A percentile compares a stretch with the other conserved stretches of the same genome.
Conservation (phyloP, 2,888 invertebrate genomes). For the Stegana nigrithorax region DNA sequence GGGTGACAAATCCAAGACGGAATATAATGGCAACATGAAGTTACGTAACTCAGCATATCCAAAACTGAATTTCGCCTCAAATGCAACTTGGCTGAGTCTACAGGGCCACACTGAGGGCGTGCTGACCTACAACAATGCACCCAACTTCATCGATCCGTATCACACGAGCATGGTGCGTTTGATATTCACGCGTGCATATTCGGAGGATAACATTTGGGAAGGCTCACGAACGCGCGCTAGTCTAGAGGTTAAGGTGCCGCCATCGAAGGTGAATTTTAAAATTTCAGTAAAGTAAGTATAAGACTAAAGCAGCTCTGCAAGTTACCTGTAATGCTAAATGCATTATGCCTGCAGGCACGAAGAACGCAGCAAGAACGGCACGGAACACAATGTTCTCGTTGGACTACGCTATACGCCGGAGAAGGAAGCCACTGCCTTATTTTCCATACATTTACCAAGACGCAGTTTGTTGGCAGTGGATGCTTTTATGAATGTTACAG, state of each 20-base stretch:
- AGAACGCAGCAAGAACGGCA: conserved; percentile 69
- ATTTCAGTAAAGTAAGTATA: conserved; percentile 69
- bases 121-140: conserved; percentile 78
- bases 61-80: conserved; percentile 76
- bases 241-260: conserved; percentile 75
- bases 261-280: conserved; percentile 76
- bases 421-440: conserved; percentile 72
- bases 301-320: neutral
- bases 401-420: conserved; percentile 73
- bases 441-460: conserved; percentile 75
- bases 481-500: conserved; percentile 78
- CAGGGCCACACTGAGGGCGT: conserved; percentile 79
- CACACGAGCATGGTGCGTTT: conserved; percentile 75
- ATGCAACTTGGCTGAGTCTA: conserved; percentile 76
- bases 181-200: conserved; percentile 73
- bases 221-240: conserved; percentile 72
- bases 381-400: conserved; percentile 71
- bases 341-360: conserved; percentile 56
- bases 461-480: conserved; percentile 77
- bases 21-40: conserved; percentile 74
- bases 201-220: conserved; percentile 72
- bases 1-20: conserved; percentile 62
- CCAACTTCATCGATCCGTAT: conserved; percentile 71
- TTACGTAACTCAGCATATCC: conserved; percentile 83
- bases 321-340: neutral